phyloP scores from a whole-genome alignment of 2,113 vertebrate genomes.

The Pristiophorus japonicus region DNA sequence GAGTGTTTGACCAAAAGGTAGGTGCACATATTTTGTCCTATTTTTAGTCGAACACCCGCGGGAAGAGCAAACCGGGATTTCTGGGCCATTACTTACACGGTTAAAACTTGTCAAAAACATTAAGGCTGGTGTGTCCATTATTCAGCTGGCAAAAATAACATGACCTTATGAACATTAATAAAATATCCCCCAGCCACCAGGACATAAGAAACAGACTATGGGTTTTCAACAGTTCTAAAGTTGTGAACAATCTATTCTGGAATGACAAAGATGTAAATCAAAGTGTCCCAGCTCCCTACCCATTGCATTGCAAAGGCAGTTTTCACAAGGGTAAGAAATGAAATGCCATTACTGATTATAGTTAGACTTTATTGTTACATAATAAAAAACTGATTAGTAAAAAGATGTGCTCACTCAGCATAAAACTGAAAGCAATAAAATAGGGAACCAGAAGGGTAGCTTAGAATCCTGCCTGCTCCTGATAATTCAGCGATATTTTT shows the following conservation, averaged over 20 bases:
- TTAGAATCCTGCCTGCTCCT: background rate
- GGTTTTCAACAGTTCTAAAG: background rate
- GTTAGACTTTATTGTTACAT: constrained; percentile 16
- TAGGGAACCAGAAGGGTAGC: background rate
- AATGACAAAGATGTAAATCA: background rate
- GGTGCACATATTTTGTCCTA: too few relatives aligned
- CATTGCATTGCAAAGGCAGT: background rate
- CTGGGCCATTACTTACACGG: background rate
- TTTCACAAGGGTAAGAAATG: background rate
- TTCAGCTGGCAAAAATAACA: background rate
- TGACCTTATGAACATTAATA: background rate
- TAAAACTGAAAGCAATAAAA: constrained; percentile 1
- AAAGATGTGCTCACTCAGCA: constrained; percentile 4
- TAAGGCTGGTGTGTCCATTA: background rate
- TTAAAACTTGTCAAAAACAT: background rate
- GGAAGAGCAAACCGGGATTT: too few relatives aligned
- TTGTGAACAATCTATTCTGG: background rate
- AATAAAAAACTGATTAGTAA: constrained; percentile 4
- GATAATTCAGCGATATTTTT: background rate
- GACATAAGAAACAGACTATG: background rate
- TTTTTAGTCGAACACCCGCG: too few relatives aligned
- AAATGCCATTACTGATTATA: constrained; percentile 24
- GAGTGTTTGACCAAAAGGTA: too few relatives aligned
- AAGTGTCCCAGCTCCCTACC: background rate
- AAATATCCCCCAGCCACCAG: background rate